Evolutionary conservation across 2,113 vertebrate genomes (phyloP), one percentile per base, ranked within the genome.

Genomic region (Sitta europaea): DNA sequence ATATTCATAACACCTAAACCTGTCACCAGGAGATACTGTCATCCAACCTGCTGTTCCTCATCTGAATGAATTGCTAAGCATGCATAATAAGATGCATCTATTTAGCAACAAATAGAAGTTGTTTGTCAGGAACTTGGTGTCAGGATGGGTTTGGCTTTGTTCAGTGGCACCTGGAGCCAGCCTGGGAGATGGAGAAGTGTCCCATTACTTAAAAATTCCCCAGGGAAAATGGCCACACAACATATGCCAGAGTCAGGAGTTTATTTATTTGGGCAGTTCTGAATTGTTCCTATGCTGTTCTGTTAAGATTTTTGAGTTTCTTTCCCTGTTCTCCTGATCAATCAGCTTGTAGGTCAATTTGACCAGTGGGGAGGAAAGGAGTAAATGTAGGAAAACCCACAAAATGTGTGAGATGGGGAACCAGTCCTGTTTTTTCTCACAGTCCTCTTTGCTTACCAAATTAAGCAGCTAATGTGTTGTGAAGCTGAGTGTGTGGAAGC

Each of bases 311-410:
- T 86, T 77, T 40, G 53, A 29, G 20, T 48, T 87, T 35, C 65
- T 73, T 35, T 76, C 31, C 8, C 36, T 29, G 36, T 42, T 85
- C 36, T 84, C 29, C 47, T 42, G 24, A 47, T 47, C 40, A 18
- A 0, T 11, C 33, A 33, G 12, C 54, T 79, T 1, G 0, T 12
- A 29, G 47, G 21, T 23, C 63, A 55, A 2, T 70, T 50, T 66
- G 54, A 88, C 48, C 58, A 82, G 61, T 40, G 28, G 68, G 43
- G 36, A 67, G 33, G 35, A 43, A 85, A 94, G 33, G 61, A 63
- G 15, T 24, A 78, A 92, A 76, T 40, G 79, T 1, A 29, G 38
- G 38, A 66, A 77, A 90, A 90, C 22, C 12, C 36, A 92, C 36
- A 28, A 35, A 58, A 55, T 27, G 15, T 29, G 50, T 54, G 54